Percentiles rank a stretch among this genome's conserved stretches.
Conservation (phyloP, 2,113 vertebrate genomes). For the Ameiurus melas region DNA sequence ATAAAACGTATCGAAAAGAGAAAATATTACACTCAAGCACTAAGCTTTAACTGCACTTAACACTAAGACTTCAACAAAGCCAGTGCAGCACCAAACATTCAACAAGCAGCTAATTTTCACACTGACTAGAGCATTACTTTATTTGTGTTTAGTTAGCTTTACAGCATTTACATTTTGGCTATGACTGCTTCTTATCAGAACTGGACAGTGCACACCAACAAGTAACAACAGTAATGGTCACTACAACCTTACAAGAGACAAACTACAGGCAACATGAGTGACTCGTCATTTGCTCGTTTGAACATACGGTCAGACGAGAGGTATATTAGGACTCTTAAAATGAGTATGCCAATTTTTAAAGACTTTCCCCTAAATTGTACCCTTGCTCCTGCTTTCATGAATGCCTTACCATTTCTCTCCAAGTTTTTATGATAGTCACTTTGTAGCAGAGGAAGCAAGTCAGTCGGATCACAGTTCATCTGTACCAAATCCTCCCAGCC, state of each 20-base stretch:
- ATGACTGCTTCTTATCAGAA: not conserved
- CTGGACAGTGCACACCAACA: not conserved
- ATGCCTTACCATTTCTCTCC: conserved; percentile 64
- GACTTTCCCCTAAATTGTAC: not conserved
- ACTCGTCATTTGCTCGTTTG: not conserved
- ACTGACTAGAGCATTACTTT: not conserved
- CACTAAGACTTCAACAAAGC: not conserved
- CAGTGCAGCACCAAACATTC: not conserved
- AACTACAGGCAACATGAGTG: not conserved
- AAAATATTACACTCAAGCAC: not conserved
- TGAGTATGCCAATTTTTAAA: not conserved
- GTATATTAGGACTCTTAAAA: not conserved
- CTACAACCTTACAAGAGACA: not conserved
- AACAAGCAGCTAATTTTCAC: not conserved
- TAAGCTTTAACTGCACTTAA: not conserved
- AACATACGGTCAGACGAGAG: not conserved
- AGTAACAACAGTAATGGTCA: not conserved
- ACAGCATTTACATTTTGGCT: not conserved
- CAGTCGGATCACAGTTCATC: conserved; percentile 49
- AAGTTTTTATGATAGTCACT: conserved; percentile 69
- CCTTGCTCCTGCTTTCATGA: not conserved
- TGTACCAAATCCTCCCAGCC: conserved; percentile 18
- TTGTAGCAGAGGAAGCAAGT: conserved; percentile 71
- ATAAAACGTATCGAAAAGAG: not conserved
- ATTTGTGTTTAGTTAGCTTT: not conserved